Evolutionary conservation across 2,888 invertebrate species (phyloP), one percentile per base, ranked within the genome.

Genomic region (Tetragonula carbonaria): DNA sequence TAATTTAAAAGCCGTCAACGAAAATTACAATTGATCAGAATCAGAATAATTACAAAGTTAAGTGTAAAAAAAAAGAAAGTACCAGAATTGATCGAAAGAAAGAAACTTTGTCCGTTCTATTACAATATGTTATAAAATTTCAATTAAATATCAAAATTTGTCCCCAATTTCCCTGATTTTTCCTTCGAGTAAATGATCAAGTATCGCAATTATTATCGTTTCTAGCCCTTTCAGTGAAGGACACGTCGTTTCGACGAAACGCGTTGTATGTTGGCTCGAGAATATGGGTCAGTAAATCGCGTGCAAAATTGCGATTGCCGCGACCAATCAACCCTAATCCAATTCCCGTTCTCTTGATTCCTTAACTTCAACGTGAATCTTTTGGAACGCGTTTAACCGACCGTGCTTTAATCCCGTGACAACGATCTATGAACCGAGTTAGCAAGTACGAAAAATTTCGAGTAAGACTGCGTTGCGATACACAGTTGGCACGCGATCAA

Each of bases 401-500:
- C 80, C 74, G 68, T 80, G 45, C 45, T 80, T 78, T 81, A 76
- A 84, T 86, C 73, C 76, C 55, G 68, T 67, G 65, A 79, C 76
- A 68, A 66, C 74, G 77, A 79, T 80, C 78, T 79, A 80, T 59
- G 71, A 59, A 21, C 33, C 77, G 59, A 66, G 74, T 23, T 73
- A 74, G 80, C 68, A 65, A 87, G 62, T 77, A 84, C 73, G 86
- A 84, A 45, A 83, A 88, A 87, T 82, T 57, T 82, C 86, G 82
- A 80, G 50, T 75, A 80, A 21, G 51, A 51, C 51, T 51, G 51
- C 16, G 59, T 74, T 50, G 78, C 76, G 87, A 89, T 89, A 84
- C 77, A 8, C 78, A 70, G 70, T 63, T 78, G 86, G 82, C 88
- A 88, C 89, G 88, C 87, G 88, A 88, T 88, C 89, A 85, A 88